A percentile compares a stretch with the other conserved stretches of the same genome.
Conservation (phyloP, 2,797 vertebrate species). For the Borostomias antarcticus region DNA sequence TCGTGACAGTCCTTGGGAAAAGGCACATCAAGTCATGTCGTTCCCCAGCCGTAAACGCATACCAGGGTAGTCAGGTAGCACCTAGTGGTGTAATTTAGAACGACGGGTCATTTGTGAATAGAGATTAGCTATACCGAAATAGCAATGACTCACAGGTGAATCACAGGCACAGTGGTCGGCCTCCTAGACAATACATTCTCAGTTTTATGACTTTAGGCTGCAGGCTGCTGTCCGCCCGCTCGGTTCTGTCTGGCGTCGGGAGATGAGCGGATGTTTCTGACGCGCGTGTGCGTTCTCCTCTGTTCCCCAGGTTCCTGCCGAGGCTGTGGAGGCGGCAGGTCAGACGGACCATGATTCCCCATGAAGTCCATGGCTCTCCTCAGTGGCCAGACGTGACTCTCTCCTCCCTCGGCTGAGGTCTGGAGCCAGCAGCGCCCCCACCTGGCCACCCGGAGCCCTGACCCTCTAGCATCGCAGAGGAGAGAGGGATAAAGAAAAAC, state of each 20-base stretch:
- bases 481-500: not conserved
- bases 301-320: slow-evolving; percentile 78
- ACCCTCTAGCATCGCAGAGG: not conserved
- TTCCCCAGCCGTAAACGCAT: not conserved
- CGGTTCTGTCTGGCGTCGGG: not conserved
- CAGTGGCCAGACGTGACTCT: slow-evolving; percentile 86
- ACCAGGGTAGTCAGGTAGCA: slow-evolving; percentile 26
- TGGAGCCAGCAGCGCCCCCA: slow-evolving; percentile 75
- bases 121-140: not conserved
- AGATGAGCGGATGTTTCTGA: slow-evolving; percentile 19
- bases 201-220: not conserved
- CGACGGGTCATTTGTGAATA: slow-evolving; percentile 11
- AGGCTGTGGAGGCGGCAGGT: slow-evolving; percentile 70
- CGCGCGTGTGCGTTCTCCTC: slow-evolving; percentile 30
- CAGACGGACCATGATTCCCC: slow-evolving; percentile 95
- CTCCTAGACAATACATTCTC: not conserved
- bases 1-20: slow-evolving; percentile 11
- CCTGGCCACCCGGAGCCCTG: slow-evolving; percentile 59
- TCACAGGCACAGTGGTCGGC: not conserved
- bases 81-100: slow-evolving; percentile 50
- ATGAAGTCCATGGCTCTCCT: slow-evolving; percentile 91
- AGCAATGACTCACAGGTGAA: not conserved
- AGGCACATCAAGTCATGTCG: not conserved
- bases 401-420: slow-evolving; percentile 82
- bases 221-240: not conserved